Conservation (phyloP, 2,797 vertebrate genomes). For the Clamator glandarius region DNA sequence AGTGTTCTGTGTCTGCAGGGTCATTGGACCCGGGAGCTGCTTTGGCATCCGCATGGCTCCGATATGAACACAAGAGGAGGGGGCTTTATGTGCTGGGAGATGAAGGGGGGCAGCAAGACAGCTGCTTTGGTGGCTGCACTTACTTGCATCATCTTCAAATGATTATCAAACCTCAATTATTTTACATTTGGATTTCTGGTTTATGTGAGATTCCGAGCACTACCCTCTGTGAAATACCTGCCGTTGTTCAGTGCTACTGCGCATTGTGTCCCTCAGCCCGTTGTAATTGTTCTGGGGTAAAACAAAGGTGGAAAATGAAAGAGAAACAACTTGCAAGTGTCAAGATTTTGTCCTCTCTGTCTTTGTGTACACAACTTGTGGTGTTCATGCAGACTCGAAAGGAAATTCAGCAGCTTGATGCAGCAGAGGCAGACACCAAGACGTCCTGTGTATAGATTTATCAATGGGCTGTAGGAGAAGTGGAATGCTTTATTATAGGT, state of each 20-base stretch:
- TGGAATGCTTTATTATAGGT: slow-evolving; percentile 39
- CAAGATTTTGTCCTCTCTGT: not conserved
- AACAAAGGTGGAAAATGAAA: not conserved
- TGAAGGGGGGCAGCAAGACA: not conserved
- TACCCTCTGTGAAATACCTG: not conserved
- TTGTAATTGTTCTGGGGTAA: not conserved
- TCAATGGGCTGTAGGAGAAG: slow-evolving; percentile 45
- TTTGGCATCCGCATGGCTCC: accelerated
- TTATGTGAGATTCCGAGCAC: slow-evolving; percentile 7
- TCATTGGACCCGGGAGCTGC: not conserved
- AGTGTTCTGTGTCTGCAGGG: no score
- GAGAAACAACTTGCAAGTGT: not conserved
- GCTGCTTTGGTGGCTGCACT: not conserved
- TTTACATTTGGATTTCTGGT: slow-evolving; percentile 13
- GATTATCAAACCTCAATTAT: not conserved
- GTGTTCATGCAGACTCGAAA: not conserved
- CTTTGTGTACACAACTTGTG: not conserved
- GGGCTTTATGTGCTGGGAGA: not conserved
- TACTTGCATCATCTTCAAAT: not conserved
- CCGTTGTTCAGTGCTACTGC: not conserved
- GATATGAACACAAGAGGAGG: accelerated
- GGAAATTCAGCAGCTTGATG: not conserved
- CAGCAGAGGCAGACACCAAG: slow-evolving; percentile 27
- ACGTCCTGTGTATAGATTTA: slow-evolving; percentile 61
- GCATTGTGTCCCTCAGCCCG: not conserved